Conservation (phyloP, 2,113 vertebrate genomes). For the Prionailurus bengalensis region DNA sequence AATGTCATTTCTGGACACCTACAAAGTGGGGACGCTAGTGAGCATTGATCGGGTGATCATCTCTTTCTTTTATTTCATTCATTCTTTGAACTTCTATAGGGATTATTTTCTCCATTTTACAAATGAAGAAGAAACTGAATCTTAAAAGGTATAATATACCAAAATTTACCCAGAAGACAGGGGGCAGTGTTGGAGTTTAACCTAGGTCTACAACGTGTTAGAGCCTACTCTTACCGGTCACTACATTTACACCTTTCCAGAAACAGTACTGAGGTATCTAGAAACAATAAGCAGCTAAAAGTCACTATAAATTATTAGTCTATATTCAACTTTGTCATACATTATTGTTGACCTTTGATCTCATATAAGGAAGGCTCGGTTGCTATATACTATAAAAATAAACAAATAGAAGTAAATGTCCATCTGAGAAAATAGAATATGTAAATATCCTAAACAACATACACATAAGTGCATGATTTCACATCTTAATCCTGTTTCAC, state of each 20-base stretch:
- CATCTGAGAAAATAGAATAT: neutral
- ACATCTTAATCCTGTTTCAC: neutral
- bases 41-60: neutral
- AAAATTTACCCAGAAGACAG: neutral
- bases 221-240: neutral
- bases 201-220: neutral
- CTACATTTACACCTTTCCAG: neutral
- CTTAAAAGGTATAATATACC: neutral
- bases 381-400: neutral
- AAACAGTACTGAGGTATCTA: neutral
- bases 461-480: neutral
- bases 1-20: neutral
- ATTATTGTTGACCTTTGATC: neutral
- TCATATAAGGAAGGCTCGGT: neutral
- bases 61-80: neutral
- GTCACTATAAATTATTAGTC: neutral
- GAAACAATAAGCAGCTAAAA: neutral
- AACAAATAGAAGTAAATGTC: neutral
- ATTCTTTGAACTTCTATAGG: neutral
- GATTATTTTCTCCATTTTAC: neutral
- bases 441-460: neutral
- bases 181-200: neutral
- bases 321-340: neutral
- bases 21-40: neutral
- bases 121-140: neutral